These are phyloP conservation scores for Apodemia mormo DNA, from an alignment of 2,888 invertebrate genomes.

Conservation along the genomic window DNA sequence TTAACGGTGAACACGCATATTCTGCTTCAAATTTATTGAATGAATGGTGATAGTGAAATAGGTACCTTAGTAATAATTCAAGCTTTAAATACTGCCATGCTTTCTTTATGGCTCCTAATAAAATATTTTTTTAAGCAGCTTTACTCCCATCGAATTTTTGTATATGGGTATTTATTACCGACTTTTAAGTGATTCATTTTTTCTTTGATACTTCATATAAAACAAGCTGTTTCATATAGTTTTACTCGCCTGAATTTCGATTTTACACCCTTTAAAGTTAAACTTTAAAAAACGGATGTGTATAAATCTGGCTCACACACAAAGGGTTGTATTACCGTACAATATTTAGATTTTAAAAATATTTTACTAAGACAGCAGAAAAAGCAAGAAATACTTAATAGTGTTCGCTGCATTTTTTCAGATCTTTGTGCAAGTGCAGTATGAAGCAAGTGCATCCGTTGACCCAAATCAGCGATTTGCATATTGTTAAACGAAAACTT, in stretches of 20 bases:
- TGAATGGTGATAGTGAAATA: conserved; percentile 23
- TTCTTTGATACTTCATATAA: too few species aligned
- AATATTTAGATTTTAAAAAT: too few species aligned
- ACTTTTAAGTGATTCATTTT: neutral
- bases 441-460: too few species aligned
- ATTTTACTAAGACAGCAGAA: too few species aligned
- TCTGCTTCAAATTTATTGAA: conserved; percentile 29
- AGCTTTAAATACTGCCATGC: conserved; percentile 14
- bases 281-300: neutral
- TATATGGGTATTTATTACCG: neutral
- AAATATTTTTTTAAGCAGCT: conserved; percentile 20
- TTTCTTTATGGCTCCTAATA: conserved; percentile 24
- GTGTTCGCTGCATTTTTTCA: too few species aligned
- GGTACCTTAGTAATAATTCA: conserved; percentile 33
- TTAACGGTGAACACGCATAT: conserved; percentile 25
- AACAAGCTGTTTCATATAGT: too few species aligned
- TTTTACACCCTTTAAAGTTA: too few species aligned
- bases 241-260: too few species aligned
- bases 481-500: too few species aligned
- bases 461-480: too few species aligned
- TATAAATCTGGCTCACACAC: neutral
- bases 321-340: neutral
- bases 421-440: too few species aligned
- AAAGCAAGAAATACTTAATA: too few species aligned
- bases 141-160: conserved; percentile 10